Conservation (phyloP, 1,140 invertebrate species). For the Scaptomyza graminum region DNA sequence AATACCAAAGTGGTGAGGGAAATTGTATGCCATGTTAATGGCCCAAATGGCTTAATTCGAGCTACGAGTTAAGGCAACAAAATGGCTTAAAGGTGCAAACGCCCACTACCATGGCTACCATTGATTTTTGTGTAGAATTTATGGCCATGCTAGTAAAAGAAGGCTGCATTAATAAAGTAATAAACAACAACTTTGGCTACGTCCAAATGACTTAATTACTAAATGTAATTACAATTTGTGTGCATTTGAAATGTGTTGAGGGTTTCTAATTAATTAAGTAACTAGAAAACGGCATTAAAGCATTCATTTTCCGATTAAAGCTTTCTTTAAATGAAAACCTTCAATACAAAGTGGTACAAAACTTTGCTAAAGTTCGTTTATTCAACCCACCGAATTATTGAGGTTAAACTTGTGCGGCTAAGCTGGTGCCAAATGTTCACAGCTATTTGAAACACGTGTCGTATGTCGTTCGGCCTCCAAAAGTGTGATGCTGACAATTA, state of each 20-base stretch:
- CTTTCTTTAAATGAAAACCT: not conserved
- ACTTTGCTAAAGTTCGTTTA: not conserved
- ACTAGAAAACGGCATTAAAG: no score
- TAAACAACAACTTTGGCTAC: not conserved
- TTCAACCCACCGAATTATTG: not conserved
- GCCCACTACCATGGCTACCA: not conserved
- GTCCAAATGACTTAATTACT: constrained; percentile 19
- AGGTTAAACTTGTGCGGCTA: constrained; percentile 2
- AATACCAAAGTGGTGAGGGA: constrained; percentile 27
- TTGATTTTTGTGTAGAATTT: constrained; percentile 15
- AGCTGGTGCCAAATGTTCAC: not conserved
- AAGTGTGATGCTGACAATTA: constrained; percentile 44
- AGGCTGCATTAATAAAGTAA: constrained; percentile 14
- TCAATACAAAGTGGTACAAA: not conserved
- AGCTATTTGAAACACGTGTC: constrained; percentile 35
- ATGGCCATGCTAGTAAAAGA: not conserved
- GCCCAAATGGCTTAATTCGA: constrained; percentile 42
- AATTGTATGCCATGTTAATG: constrained; percentile 40
- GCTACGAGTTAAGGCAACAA: constrained; percentile 8
- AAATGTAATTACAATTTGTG: constrained; percentile 17
- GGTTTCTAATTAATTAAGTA: no score
- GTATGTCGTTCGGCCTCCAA: constrained; percentile 11
- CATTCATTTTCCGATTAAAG: not conserved
- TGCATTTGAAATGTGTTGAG: not conserved
- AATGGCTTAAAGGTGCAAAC: constrained; percentile 15